These are phyloP conservation scores for Bombylius major DNA, from an alignment of 2,888 invertebrate species.

Conservation along the genomic window DNA sequence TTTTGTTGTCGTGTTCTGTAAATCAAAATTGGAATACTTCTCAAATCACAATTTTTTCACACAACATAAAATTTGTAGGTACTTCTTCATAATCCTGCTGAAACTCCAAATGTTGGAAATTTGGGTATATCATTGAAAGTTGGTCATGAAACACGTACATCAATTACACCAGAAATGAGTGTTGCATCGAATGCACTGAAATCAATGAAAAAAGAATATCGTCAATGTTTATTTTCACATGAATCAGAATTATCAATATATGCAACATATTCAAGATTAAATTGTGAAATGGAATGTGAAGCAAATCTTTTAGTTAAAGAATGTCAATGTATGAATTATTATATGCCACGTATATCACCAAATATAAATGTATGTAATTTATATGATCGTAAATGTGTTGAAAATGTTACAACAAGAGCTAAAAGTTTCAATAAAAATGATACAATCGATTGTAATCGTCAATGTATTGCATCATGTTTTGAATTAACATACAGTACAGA, in stretches of 20 bases:
- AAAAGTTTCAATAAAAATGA: constrained; percentile 12
- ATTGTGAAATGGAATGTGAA: constrained; percentile 70
- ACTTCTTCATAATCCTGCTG: constrained; percentile 65
- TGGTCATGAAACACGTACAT: constrained; percentile 57
- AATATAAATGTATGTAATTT: constrained; percentile 62
- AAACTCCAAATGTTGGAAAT: constrained; percentile 66
- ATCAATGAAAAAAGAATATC: constrained; percentile 45
- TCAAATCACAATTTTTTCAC: no score
- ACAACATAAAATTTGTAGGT: constrained; percentile 38
- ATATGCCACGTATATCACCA: constrained; percentile 47
- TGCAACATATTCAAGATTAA: constrained; percentile 63
- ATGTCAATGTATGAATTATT: constrained; percentile 31
- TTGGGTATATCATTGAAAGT: constrained; percentile 60
- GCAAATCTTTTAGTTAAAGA: constrained; percentile 48
- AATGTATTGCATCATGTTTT: constrained; percentile 63
- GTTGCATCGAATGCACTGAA: constrained; percentile 36
- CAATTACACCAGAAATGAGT: constrained; percentile 51
- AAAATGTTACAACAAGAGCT: background rate
- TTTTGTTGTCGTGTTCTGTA: no score
- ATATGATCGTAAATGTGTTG: constrained; percentile 48
- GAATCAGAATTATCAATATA: constrained; percentile 55
- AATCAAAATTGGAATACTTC: no score
- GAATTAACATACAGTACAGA: constrained; percentile 55
- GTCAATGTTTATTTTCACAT: constrained; percentile 60
- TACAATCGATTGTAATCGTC: constrained; percentile 21